Evolutionary conservation across 2,888 invertebrate species (phyloP), one percentile per base, ranked within the genome.

Genomic region (Eupithecia insigniata): DNA sequence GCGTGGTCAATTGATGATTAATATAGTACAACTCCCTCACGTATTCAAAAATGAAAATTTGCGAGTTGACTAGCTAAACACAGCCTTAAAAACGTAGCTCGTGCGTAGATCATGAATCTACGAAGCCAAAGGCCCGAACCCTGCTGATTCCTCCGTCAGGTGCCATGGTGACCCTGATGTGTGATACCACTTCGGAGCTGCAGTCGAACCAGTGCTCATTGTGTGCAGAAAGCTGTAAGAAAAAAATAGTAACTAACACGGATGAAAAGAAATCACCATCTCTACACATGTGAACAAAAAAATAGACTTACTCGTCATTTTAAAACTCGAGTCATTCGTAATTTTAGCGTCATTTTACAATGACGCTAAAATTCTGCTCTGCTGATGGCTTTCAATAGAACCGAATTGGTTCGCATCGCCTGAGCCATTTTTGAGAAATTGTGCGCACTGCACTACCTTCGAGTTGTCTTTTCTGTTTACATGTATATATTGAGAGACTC

Each of bases 111-210:
- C 71, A 74, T 64, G 74, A 72, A 60, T 82, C 79, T 18, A 82
- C 83, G 46, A 81, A 84, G 5, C 94, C 94, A 28, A 92, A 94
- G 0, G 95, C 85, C 68, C 95, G 86, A n/a, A 96, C 85, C 79
- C 96, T 92, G 78, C 96, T 95, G 76, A 96, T 89, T 18, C 96
- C 96, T 5, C 96, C 96, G 80, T 96, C 96, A 0, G 96, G 96
- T 0, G 94, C 95, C 80, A 96, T 95, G 62, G 94, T 95, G 7
- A 96, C 92, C 79, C 92, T 91, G 18, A 96, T 84, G 80, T 95
- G 95, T 6, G 95, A 93, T 71, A 95, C 87, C 8, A 87, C 82
- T 5, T 84, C 86, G 0, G 90, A 88, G 32, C 85, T 82, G 60
- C 93, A 87, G 71, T 90, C 86, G 78, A 89, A 95, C 90, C 91